Percentiles rank a stretch among this genome's conserved stretches.
These are phyloP conservation scores for Holothuria leucospilota DNA, from an alignment of 53 echinoderm and acorn worm species.

Conservation along the genomic window DNA sequence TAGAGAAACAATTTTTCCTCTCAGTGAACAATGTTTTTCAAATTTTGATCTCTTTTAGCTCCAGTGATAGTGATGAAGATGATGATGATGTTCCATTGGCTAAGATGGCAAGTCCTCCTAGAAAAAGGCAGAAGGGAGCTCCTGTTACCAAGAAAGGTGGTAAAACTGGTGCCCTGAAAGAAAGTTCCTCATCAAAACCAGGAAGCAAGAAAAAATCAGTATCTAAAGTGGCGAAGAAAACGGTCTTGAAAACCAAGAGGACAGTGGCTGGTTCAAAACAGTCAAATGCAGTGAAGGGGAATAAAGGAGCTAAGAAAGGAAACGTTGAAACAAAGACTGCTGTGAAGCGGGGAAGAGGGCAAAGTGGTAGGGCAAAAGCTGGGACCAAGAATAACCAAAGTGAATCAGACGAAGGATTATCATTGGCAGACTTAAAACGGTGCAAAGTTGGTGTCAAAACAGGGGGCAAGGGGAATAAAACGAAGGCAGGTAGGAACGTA, in stretches of 20 bases:
- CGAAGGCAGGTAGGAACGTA: constrained; percentile 18
- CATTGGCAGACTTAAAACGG: constrained; percentile 44
- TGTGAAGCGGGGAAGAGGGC: constrained; percentile 23
- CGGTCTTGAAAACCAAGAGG: background rate
- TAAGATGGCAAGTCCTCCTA: constrained; percentile 26
- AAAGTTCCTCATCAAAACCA: constrained; percentile 5
- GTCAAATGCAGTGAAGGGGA: constrained; percentile 31
- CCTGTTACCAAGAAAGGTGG: constrained; percentile 15
- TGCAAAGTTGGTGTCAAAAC: background rate
- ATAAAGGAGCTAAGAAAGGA: constrained; percentile 37
- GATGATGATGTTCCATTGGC: constrained; percentile 32
- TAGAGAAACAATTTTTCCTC: no score
- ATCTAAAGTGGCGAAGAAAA: constrained; percentile 37
- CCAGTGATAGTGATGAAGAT: constrained; percentile 44
- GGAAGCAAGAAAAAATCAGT: constrained; percentile 18
- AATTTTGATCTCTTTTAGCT: background rate
- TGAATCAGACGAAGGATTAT: constrained; percentile 49
- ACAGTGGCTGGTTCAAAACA: background rate
- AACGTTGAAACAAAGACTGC: background rate
- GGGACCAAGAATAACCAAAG: background rate
- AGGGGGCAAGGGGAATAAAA: constrained; percentile 21
- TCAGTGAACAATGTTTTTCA: no score
- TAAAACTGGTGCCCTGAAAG: background rate
- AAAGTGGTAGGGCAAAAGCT: background rate
- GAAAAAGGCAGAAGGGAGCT: constrained; percentile 28